Evolutionary conservation across 2,888 invertebrate genomes (phyloP).

Genomic region (Leptura quadrifasciata): DNA sequence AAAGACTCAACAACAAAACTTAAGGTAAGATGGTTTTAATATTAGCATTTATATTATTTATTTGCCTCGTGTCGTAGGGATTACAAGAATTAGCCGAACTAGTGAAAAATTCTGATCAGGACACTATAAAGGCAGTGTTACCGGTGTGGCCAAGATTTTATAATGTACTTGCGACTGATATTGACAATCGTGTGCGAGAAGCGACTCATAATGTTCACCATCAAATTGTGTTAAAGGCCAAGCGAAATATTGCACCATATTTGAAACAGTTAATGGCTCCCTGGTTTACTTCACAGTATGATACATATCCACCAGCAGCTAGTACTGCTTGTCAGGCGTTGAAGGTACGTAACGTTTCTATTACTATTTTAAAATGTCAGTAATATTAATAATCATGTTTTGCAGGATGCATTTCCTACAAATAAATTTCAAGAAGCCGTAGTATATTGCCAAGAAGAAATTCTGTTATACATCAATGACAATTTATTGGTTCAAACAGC

Average conservation of each 20-base stretch:
- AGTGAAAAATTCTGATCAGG: conserved; percentile 79
- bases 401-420: conserved; percentile 85
- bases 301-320: conserved; percentile 90
- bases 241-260: conserved; percentile 86
- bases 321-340: conserved; percentile 83
- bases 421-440: conserved; percentile 87
- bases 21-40: conserved; percentile 78
- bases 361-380: conserved; percentile 1
- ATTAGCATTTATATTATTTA: not conserved
- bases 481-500: conserved; percentile 80
- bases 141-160: conserved; percentile 91
- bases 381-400: conserved; percentile 35
- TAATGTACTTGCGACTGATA: conserved; percentile 83
- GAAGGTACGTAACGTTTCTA: conserved; percentile 69
- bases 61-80: conserved; percentile 76
- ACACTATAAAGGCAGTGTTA: conserved; percentile 82
- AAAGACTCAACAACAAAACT: conserved; percentile 93
- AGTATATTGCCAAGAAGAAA: conserved; percentile 88
- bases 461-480: conserved; percentile 83
- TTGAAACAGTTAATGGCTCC: conserved; percentile 86
- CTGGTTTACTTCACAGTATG: conserved; percentile 91
- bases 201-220: conserved; percentile 85
- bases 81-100: conserved; percentile 87
- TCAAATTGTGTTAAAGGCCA: conserved; percentile 80
- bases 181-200: conserved; percentile 90